These are phyloP conservation scores for Plestiodon gilberti DNA, from an alignment of 2,113 vertebrate genomes.

Conservation along the genomic window DNA sequence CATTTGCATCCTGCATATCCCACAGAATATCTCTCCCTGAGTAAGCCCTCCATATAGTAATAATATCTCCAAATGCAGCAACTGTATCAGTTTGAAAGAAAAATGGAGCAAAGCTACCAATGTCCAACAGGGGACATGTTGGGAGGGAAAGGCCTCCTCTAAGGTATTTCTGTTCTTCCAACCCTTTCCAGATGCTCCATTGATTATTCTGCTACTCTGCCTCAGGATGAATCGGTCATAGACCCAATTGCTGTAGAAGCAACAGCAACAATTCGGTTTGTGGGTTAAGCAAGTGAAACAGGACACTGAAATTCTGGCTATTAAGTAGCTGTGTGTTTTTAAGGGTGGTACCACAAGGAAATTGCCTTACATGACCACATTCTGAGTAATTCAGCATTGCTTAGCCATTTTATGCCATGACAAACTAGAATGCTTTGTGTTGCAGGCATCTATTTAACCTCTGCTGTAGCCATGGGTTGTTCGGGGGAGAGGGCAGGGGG, in stretches of 20 bases:
- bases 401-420: background rate
- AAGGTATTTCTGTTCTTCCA: background rate
- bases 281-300: background rate
- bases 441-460: background rate
- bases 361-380: background rate
- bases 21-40: too few species aligned
- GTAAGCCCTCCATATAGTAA: too few species aligned
- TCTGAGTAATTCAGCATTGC: background rate
- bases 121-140: too few species aligned
- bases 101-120: too few species aligned
- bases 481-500: too few species aligned
- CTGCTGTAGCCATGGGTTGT: too few species aligned
- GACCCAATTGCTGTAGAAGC: too few species aligned
- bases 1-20: too few species aligned
- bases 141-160: background rate
- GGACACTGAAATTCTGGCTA: background rate
- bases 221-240: background rate
- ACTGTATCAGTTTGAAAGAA: too few species aligned
- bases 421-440: background rate
- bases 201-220: background rate
- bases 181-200: background rate
- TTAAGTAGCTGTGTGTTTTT: background rate
- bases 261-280: background rate
- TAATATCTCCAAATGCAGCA: too few species aligned
- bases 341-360: background rate